Base-by-base conservation (phyloP, 2,797 vertebrate species). In the Sebastes steindachneri region DNA sequence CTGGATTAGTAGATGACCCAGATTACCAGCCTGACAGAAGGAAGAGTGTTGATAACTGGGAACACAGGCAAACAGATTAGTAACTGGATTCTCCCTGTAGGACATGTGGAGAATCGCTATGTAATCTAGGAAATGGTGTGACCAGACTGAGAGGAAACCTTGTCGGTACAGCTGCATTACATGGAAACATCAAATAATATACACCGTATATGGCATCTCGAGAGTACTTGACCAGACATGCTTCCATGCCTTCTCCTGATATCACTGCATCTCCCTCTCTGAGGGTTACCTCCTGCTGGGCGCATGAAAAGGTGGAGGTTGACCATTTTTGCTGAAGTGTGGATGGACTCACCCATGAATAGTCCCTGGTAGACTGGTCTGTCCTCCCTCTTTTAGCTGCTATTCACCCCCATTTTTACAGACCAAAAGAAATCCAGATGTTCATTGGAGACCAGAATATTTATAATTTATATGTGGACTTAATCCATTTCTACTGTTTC, bases 1-100 rank as follows among this genome's bases (percentile, higher is more conserved):
- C 33, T 55, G 65, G 51, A 83, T 79, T 76, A 77, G 65, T 25
- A 5, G 57, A 62, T 31, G 77, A 80, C 60, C 53, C 55, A 54
- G 35, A 62, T 66, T 63, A 74, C 67, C 9, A 48, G 48, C 31
- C 21, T 51, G 48, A 62, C 51, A 78, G 68, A 71, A 31, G 19
- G 9, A 69, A 31, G 8, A 53, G n/a, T 53, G 57, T 37, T 72
- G 62, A 73, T 71, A 73, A 62, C 45, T 37, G 64, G 55, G 51
- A 76, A 53, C 72, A 73, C 68, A 72, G 29, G 19, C 26, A 72
- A 75, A 55, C 54, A 72, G 19, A 78, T 59, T 63, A 53, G 55
- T 75, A 10, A 17, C 53, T 65, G 25, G n/a, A 37, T 26, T 66
- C 45, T 35, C 10, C 68, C 60, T 59, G 48, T 29, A 54, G 68